phyloP scores from a whole-genome alignment of 23 tunicate species.

The Pegea sp. region DNA sequence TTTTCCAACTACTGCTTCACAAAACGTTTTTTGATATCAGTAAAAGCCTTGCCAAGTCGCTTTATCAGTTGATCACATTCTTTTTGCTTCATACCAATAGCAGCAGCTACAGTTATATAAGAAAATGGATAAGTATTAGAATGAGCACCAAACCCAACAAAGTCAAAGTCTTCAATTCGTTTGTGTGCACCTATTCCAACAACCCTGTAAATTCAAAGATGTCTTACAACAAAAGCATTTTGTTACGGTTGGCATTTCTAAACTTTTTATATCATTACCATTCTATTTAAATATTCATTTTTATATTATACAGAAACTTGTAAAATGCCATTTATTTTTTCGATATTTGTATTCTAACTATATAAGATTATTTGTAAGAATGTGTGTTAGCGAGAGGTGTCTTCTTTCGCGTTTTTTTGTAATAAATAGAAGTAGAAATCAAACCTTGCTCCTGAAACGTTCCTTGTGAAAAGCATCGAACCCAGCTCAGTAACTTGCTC shows the following conservation, averaged over 20 bases:
- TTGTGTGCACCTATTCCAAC: conserved; percentile 20
- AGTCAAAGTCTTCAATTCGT: conserved; percentile 31
- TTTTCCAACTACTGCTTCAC: too few species aligned
- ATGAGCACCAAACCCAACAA: conserved; percentile 72
- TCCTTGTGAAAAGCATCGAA: conserved; percentile 78
- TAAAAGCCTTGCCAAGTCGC: conserved; percentile 52
- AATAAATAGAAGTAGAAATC: background rate
- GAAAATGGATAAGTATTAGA: conserved; percentile 27
- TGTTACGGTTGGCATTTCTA: too few species aligned
- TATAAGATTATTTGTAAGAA: too few species aligned
- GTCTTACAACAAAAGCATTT: too few species aligned
- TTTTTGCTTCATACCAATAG: conserved; percentile 42
- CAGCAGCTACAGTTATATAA: conserved; percentile 75
- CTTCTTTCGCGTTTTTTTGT: background rate
- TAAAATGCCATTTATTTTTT: too few species aligned
- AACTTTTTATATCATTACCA: too few species aligned
- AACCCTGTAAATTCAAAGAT: conserved; percentile 21
- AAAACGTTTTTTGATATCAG: too few species aligned
- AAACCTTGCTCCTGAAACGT: conserved; percentile 74
- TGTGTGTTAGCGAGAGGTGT: too few species aligned
- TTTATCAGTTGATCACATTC: conserved; percentile 46
- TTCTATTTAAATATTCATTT: too few species aligned
- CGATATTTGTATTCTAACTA: too few species aligned
- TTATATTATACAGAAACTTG: too few species aligned
- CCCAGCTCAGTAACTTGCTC: conserved; percentile 64